Conservation (phyloP, 2,113 vertebrate species). For the Pseudopodoces humilis region DNA sequence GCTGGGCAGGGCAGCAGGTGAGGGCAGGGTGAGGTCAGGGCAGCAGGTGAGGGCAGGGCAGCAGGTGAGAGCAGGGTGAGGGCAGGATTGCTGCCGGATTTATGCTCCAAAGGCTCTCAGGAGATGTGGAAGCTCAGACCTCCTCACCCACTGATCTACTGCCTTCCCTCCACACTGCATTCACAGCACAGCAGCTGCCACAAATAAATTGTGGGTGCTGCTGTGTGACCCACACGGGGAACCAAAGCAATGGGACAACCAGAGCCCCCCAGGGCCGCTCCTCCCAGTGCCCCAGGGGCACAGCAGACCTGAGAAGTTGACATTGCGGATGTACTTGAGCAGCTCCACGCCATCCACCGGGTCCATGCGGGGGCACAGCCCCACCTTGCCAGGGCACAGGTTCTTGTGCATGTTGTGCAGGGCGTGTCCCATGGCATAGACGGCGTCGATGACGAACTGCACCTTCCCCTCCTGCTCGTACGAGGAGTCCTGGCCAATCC, state of each 20-base stretch:
- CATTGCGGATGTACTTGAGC: slow-evolving; percentile 91
- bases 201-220: fast-evolving
- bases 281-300: fast-evolving
- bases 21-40: neutral
- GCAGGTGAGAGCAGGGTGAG: neutral
- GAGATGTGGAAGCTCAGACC: neutral
- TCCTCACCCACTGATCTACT: neutral
- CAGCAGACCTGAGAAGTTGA: slow-evolving; percentile 91
- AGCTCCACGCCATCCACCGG: slow-evolving; percentile 87
- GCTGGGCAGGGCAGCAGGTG: neutral
- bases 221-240: fast-evolving
- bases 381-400: slow-evolving; percentile 88
- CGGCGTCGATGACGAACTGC: slow-evolving; percentile 92
- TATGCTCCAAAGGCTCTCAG: neutral
- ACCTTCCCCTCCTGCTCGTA: slow-evolving; percentile 97
- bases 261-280: fast-evolving
- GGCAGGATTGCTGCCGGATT: neutral
- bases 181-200: fast-evolving
- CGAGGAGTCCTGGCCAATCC: slow-evolving; percentile 89
- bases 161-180: neutral
- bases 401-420: slow-evolving; percentile 93
- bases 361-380: slow-evolving; percentile 90
- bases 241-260: neutral
- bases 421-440: slow-evolving; percentile 93
- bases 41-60: neutral